phyloP scores from a whole-genome alignment of 2,888 invertebrate genomes.

The Cheilosia scutellata region DNA sequence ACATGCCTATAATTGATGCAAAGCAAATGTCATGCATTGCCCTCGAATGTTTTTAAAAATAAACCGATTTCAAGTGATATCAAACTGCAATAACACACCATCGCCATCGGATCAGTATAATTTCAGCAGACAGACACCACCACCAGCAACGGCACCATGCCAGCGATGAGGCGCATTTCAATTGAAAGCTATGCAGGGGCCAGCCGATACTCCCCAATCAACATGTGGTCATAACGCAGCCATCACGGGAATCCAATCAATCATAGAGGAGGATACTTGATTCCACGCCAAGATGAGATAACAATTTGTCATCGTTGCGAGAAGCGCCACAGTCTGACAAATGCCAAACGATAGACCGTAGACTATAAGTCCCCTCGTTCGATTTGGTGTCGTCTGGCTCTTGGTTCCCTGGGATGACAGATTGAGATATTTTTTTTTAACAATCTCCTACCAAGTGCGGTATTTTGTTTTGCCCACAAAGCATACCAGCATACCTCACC shows the following conservation, averaged over 20 bases:
- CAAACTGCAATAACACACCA: slow-evolving; percentile 5
- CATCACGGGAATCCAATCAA: slow-evolving; percentile 67
- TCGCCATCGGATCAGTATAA: slow-evolving; percentile 24
- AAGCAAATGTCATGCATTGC: slow-evolving; percentile 63
- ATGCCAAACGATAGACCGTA: slow-evolving; percentile 60
- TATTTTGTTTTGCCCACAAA: slow-evolving; percentile 16
- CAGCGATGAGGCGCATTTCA: slow-evolving; percentile 10
- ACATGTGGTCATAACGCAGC: slow-evolving; percentile 65
- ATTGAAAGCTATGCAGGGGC: slow-evolving; percentile 33
- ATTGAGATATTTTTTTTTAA: slow-evolving; percentile 43
- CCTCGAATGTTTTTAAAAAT: slow-evolving; percentile 49
- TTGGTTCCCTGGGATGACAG: slow-evolving; percentile 42
- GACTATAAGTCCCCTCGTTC: slow-evolving; percentile 29
- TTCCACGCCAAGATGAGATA: slow-evolving; percentile 69
- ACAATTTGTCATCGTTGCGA: slow-evolving; percentile 71
- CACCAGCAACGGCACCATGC: background rate
- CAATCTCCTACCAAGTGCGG: no score
- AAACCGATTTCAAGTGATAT: slow-evolving; percentile 67
- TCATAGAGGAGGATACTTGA: slow-evolving; percentile 70
- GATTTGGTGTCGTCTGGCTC: slow-evolving; percentile 17
- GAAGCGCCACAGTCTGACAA: slow-evolving; percentile 71
- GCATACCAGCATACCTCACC: slow-evolving; percentile 18
- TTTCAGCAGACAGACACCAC: slow-evolving; percentile 20
- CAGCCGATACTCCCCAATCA: slow-evolving; percentile 56
- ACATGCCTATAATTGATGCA: slow-evolving; percentile 56